A percentile compares a stretch with the other conserved stretches of the same genome.
These are phyloP conservation scores for Drosophila setifemur DNA, from an alignment of 1,140 invertebrate genomes.

Conservation along the genomic window DNA sequence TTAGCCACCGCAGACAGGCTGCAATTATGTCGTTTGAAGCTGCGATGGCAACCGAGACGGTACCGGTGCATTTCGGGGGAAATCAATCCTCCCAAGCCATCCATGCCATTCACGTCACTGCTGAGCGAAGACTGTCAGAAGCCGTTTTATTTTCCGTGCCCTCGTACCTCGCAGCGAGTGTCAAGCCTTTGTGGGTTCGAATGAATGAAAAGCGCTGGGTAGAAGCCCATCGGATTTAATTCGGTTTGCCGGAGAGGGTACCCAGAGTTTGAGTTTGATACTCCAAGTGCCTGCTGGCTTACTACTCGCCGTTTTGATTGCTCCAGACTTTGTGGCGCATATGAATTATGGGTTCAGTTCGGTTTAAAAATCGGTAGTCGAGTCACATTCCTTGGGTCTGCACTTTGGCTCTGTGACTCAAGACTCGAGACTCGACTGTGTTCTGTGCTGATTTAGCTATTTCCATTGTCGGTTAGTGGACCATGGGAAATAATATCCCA, in stretches of 20 bases:
- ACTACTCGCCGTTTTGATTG: constrained; percentile 64
- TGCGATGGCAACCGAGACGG: constrained; percentile 11
- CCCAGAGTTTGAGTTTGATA: not conserved
- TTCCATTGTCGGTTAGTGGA: constrained; percentile 73
- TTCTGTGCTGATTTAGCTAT: constrained; percentile 25
- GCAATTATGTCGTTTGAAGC: constrained; percentile 70
- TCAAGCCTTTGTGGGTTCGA: not conserved
- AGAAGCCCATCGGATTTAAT: not conserved
- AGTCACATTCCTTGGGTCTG: constrained; percentile 69
- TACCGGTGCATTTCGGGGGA: not conserved
- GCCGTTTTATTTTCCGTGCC: not conserved
- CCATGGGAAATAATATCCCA: constrained; percentile 56
- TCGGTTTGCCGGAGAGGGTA: constrained; percentile 7
- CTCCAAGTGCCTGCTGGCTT: not conserved
- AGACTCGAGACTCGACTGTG: constrained; percentile 10
- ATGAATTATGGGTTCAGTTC: constrained; percentile 72
- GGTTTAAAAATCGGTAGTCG: constrained; percentile 26
- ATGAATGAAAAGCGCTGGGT: not conserved
- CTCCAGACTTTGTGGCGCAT: constrained; percentile 77
- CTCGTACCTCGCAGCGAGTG: not conserved
- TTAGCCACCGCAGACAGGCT: constrained; percentile 73
- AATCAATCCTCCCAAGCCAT: constrained; percentile 5
- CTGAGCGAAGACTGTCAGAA: constrained; percentile 1
- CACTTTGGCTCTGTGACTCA: constrained; percentile 61
- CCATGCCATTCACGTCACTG: constrained; percentile 10